A percentile compares a stretch with the other conserved stretches of the same genome.
phyloP scores from a whole-genome alignment of 1,140 invertebrate genomes.

The Megalopta genalis region DNA sequence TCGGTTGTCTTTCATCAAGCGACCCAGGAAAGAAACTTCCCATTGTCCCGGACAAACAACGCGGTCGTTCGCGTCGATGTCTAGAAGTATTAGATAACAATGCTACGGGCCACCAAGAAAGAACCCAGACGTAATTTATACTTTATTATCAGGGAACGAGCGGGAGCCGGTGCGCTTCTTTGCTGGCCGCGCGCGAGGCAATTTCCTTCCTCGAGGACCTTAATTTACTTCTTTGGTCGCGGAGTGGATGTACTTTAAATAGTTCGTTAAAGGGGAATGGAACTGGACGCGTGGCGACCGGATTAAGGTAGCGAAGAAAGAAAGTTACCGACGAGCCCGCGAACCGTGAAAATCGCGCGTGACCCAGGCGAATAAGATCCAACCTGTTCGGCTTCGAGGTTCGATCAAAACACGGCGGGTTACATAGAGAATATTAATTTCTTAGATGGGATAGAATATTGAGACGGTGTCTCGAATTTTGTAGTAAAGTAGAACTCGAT shows the following conservation, averaged over 20 bases:
- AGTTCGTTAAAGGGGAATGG: constrained; percentile 18
- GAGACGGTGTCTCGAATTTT: too few relatives aligned
- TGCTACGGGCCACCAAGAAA: background rate
- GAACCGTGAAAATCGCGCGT: background rate
- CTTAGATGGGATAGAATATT: too few relatives aligned
- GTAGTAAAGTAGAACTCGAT: too few relatives aligned
- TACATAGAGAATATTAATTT: too few relatives aligned
- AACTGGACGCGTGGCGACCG: background rate
- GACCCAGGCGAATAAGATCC: background rate
- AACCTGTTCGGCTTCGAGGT: background rate
- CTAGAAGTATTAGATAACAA: background rate
- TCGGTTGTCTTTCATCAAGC: background rate
- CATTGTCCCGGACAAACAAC: background rate
- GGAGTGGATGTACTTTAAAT: constrained; percentile 24
- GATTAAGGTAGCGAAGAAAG: background rate
- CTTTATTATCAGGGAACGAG: constrained; percentile 15
- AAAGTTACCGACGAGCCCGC: background rate
- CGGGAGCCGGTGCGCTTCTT: background rate
- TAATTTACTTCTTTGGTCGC: constrained; percentile 48
- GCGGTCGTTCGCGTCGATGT: background rate
- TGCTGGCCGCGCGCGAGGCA: background rate
- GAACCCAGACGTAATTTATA: constrained; percentile 33
- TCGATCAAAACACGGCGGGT: background rate
- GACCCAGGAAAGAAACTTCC: background rate
- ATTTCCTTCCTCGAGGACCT: constrained; percentile 33